Evolutionary conservation across 2,888 invertebrate species (phyloP), one percentile per base, ranked within the genome.

Genomic region (Auanema sp.): DNA sequence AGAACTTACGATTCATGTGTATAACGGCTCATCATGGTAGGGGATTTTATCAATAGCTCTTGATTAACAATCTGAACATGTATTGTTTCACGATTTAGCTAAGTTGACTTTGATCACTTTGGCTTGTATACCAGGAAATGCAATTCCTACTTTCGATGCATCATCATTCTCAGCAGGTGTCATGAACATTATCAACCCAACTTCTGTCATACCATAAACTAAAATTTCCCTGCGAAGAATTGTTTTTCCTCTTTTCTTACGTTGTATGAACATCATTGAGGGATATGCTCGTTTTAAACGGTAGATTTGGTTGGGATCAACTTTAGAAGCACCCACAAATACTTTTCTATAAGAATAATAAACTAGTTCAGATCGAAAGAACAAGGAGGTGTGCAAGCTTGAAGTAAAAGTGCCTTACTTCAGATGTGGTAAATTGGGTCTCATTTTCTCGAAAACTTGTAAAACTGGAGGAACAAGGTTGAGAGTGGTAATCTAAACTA

Each of bases 141-240:
- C 69, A 11, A 66, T 18, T 49, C 79, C 79, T 4, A 72, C 69
- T 16, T 54, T 55, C 11, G 62, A 60, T 12, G 64, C 59, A 11
- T 53, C 41, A 1, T 60, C 33, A 5, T 58, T 66, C 41, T 65
- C 64, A 16, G 57, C 51, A 11, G 61, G 53, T 21, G 74, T 74
- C 64, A 73, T 73, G 41, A 71, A 71, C 5, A 76, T 18, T 2
- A 77, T 62, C 3, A 73, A 64, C 6, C 79, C 79, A 40, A 72
- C 77, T 65, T 79, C 79, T 0, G 79, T 79, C 47, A 71, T 65
- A 14, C 79, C 79, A 65, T 75, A 79, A 25, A 79, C 79, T 79
- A 52, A 58, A 73, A 62, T 11, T n/a, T 3, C 10, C 51, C 14
- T 21, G 43, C 33, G 12, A 12, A 14, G 12, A 14, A 33, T 18